phyloP scores from a whole-genome alignment of 2,797 vertebrate genomes.

The Picus viridis region DNA sequence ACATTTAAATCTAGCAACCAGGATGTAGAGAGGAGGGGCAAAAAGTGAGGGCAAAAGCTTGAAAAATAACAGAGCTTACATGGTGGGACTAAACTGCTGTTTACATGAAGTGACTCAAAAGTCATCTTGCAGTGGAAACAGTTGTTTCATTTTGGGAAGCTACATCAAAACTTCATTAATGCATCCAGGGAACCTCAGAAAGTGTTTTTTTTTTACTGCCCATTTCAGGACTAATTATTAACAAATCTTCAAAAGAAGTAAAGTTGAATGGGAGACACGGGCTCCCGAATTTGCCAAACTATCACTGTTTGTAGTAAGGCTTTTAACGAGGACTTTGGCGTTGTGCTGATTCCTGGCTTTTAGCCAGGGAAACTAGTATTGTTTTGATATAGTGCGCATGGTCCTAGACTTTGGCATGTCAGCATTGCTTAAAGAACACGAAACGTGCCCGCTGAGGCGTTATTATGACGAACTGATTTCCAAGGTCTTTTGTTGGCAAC shows the following conservation, averaged over 20 bases:
- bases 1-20: background rate
- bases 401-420: slow-evolving; percentile 69
- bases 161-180: background rate
- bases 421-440: slow-evolving; percentile 67
- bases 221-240: background rate
- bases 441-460: slow-evolving; percentile 39
- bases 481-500: slow-evolving; percentile 54
- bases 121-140: background rate
- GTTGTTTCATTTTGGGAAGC: background rate
- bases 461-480: slow-evolving; percentile 71
- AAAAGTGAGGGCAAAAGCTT: background rate
- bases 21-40: background rate
- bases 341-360: slow-evolving; percentile 39
- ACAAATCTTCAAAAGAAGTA: background rate
- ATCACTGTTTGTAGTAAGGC: background rate
- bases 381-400: slow-evolving; percentile 75
- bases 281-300: background rate
- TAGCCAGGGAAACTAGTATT: slow-evolving; percentile 55
- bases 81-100: background rate
- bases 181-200: background rate
- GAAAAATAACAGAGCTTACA: background rate
- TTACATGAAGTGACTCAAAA: background rate
- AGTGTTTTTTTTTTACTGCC: background rate
- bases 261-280: background rate
- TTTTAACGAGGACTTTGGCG: slow-evolving; percentile 23